Evolutionary conservation across 1,140 invertebrate genomes (phyloP), one percentile per base, ranked within the genome.

Genomic region (Heliconius himera): DNA sequence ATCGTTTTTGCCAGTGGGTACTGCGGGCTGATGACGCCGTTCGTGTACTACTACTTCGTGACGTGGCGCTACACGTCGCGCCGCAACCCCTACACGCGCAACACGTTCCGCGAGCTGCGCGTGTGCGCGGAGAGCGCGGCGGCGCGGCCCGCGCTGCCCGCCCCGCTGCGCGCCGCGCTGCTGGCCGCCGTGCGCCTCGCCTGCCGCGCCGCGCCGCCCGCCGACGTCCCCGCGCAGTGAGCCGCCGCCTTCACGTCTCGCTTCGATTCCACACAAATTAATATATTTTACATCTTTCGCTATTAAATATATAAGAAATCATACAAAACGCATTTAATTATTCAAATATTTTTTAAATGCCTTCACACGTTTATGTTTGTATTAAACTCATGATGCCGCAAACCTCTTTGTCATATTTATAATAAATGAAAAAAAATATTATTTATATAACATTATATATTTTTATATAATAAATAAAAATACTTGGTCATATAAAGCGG

Each of bases 11-110:
- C 0, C 95, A 99, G 98, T 87, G 98, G 98, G 13, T 96, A 97
- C 90, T 97, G 97, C 86, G 97, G 97, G 74, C 91, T 99, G 26
- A 95, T 99, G 81, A 97, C 98, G 51, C 98, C 98, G 54, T 97
- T 99, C 90, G 96, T 99, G 73, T 99, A 99, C 95, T 99, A 99
- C 94, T 98, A 99, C 88, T 99, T 99, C 94, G 94, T 99, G 79
- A 96, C 96, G 70, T 92, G 90, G 90, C 96, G 99, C 73, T 98
- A 99, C 94, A 95, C 97, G 54, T 99, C 98, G 8, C 96, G 98
- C 78, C 97, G 99, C 85, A 99, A 99, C 96, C 98, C 98, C 1
- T 99, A 98, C 94, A 99, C 98, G 33, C 96, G 98, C 81, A 98
- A 97, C 83, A 97, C 98, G 90, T 99, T 99, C 94, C 95, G 95